Conservation (phyloP, 2,888 invertebrate genomes). For the Stenoptilia bipunctidactyla region DNA sequence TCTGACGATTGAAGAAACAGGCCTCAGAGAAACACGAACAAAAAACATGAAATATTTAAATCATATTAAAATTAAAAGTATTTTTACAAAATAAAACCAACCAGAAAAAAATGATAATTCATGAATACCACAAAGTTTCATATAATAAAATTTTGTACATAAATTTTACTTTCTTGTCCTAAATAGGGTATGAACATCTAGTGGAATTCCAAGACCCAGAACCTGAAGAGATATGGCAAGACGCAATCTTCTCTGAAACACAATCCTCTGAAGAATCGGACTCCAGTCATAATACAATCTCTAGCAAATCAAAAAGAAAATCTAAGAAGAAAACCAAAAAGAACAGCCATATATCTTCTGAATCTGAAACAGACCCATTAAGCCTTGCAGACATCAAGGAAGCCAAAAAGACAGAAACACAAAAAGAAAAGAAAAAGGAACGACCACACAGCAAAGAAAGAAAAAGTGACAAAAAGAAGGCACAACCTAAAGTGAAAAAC, state of each 20-base stretch:
- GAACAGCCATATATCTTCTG: slow-evolving; percentile 17
- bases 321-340: slow-evolving; percentile 26
- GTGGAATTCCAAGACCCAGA: slow-evolving; percentile 48
- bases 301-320: slow-evolving; percentile 20
- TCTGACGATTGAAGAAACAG: too few relatives aligned
- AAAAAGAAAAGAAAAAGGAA: slow-evolving; percentile 34
- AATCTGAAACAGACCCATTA: slow-evolving; percentile 43
- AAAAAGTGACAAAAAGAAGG: slow-evolving; percentile 25
- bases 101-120: too few relatives aligned
- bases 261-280: slow-evolving; percentile 4
- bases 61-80: too few relatives aligned
- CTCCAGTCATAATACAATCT: slow-evolving; percentile 23
- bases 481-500: slow-evolving; percentile 11
- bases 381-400: slow-evolving; percentile 28
- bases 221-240: slow-evolving; percentile 41
- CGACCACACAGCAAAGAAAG: slow-evolving; percentile 42
- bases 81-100: too few relatives aligned
- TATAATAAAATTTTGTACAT: too few relatives aligned
- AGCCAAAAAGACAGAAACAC: slow-evolving; percentile 37
- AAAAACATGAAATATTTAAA: too few relatives aligned
- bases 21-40: too few relatives aligned
- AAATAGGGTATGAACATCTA: slow-evolving; percentile 64
- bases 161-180: too few relatives aligned
- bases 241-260: slow-evolving; percentile 20
- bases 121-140: too few relatives aligned